Percentiles rank a stretch among this genome's conserved stretches.
These are phyloP conservation scores for Oscheius sp. DNA, from an alignment of 2,888 invertebrate genomes.

Conservation along the genomic window DNA sequence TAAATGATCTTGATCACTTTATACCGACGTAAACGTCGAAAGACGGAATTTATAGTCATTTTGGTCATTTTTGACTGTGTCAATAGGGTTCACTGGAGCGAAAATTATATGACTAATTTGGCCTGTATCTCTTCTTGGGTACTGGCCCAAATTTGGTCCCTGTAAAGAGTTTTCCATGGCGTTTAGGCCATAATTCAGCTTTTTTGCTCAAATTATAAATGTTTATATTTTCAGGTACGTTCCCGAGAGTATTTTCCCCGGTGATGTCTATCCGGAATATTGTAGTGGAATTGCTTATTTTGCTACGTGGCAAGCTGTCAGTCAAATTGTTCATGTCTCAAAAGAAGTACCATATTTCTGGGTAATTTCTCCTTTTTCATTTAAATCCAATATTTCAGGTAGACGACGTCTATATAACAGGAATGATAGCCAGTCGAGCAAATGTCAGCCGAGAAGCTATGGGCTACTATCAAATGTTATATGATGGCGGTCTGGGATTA, in stretches of 20 bases:
- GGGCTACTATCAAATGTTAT: neutral
- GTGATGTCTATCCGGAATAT: conserved; percentile 3
- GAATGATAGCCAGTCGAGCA: neutral
- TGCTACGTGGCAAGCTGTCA: neutral
- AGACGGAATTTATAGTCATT: too few species aligned
- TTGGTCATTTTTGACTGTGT: too few species aligned
- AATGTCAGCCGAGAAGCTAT: neutral
- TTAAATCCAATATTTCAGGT: conserved; percentile 10
- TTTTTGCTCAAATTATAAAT: neutral
- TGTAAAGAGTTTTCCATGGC: too few species aligned
- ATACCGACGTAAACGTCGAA: too few species aligned
- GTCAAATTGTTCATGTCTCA: neutral
- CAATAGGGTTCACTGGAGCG: too few species aligned
- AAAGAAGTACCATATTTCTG: conserved; percentile 18
- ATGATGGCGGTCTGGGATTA: neutral
- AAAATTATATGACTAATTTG: too few species aligned
- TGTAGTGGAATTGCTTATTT: conserved; percentile 31
- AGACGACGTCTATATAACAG: conserved; percentile 24
- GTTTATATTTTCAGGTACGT: conserved; percentile 26
- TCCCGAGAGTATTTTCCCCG: neutral
- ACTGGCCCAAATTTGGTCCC: too few species aligned
- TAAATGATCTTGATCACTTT: too few species aligned
- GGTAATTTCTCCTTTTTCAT: neutral
- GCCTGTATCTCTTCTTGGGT: too few species aligned
- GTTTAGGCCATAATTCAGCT: too few species aligned